Evolutionary conservation across 2,113 vertebrate species (phyloP).

Genomic region (Pteropus alecto): DNA sequence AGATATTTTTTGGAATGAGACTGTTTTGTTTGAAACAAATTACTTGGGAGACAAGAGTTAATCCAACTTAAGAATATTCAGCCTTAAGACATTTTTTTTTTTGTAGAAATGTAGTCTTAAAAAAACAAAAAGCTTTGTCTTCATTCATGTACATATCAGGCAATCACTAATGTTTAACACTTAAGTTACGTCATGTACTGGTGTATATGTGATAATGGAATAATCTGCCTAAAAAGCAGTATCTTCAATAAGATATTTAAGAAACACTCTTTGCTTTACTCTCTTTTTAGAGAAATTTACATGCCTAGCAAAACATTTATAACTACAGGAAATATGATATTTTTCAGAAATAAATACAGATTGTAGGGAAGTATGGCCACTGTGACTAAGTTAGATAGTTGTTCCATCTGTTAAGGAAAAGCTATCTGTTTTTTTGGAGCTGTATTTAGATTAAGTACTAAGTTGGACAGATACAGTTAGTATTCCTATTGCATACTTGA

Average conservation of each 20-base stretch:
- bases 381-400: neutral
- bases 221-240: neutral
- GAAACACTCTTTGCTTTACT: neutral
- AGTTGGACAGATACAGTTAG: neutral
- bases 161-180: neutral
- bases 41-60: neutral
- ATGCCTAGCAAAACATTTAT: neutral
- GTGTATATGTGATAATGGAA: neutral
- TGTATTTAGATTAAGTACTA: constrained; percentile 10
- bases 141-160: neutral
- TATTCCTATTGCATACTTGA: neutral
- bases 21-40: constrained; percentile 42
- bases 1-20: neutral
- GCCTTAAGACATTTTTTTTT: neutral
- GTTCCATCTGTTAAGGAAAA: neutral
- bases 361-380: neutral
- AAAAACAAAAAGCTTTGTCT: neutral
- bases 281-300: neutral
- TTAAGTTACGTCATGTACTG: neutral
- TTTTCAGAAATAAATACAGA: constrained; percentile 35
- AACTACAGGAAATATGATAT: neutral
- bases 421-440: neutral
- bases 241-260: constrained; percentile 22
- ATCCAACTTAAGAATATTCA: constrained; percentile 18
- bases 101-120: constrained; percentile 2